These are phyloP conservation scores for Sander lucioperca DNA, from an alignment of 2,113 vertebrate species.

Conservation along the genomic window DNA sequence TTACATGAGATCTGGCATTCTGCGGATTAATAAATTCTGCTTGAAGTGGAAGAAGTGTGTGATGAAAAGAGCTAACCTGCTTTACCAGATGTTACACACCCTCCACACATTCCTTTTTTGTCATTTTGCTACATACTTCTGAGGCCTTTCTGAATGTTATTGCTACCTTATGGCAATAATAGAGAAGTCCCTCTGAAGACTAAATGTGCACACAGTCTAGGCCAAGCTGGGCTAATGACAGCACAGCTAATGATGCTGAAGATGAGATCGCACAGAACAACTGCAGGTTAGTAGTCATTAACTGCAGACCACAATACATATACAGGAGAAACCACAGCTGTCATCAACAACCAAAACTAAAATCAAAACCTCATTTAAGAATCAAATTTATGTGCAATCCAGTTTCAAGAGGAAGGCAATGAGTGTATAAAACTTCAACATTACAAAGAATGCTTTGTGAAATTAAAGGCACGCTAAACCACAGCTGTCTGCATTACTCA, in stretches of 20 bases:
- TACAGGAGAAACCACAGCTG: slow-evolving; percentile 6
- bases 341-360: not conserved
- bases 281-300: slow-evolving; percentile 26
- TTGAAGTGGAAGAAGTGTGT: not conserved
- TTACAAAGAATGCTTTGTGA: slow-evolving; percentile 6
- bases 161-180: slow-evolving; percentile 7
- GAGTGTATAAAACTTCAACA: slow-evolving; percentile 4
- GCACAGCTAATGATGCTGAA: slow-evolving; percentile 28
- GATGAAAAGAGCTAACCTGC: slow-evolving; percentile 6
- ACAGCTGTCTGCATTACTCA: slow-evolving; percentile 29
- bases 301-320: slow-evolving; percentile 11
- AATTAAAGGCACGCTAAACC: not conserved
- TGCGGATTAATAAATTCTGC: slow-evolving; percentile 1
- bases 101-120: not conserved
- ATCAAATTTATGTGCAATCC: not conserved
- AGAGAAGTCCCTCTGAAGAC: slow-evolving; percentile 4
- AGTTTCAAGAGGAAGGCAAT: not conserved
- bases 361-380: slow-evolving; percentile 4
- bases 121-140: not conserved
- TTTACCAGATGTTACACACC: slow-evolving; percentile 3
- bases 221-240: slow-evolving; percentile 5
- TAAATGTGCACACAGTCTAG: not conserved
- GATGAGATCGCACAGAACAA: slow-evolving; percentile 18
- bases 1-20: slow-evolving; percentile 14
- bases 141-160: slow-evolving; percentile 28